Conservation (phyloP, 2,888 invertebrate genomes). For the Archaeoteleia sp. region DNA sequence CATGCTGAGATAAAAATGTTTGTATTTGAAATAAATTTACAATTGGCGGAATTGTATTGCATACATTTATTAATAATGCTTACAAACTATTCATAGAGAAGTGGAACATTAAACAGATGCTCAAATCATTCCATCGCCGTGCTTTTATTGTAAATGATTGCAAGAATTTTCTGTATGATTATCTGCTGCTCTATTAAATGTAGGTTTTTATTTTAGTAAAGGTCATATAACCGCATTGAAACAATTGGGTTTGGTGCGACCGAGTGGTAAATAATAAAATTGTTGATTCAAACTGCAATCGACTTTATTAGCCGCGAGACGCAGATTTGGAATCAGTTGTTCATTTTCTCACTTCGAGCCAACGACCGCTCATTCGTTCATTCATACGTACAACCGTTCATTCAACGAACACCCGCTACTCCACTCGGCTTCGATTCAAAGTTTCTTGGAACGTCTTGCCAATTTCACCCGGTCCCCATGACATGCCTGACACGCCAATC, state of each 20-base stretch:
- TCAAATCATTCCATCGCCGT: too few relatives aligned
- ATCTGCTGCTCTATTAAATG: too few relatives aligned
- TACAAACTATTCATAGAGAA: too few relatives aligned
- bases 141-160: too few relatives aligned
- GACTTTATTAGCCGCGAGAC: constrained; percentile 37
- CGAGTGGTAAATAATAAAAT: constrained; percentile 30
- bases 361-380: constrained; percentile 57
- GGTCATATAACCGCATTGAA: constrained; percentile 20
- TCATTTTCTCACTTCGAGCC: constrained; percentile 55
- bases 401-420: constrained; percentile 63
- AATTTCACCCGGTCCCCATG: constrained; percentile 66
- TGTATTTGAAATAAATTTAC: too few relatives aligned
- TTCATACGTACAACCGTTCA: constrained; percentile 59
- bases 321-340: constrained; percentile 53
- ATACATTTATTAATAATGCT: too few relatives aligned
- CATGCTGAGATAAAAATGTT: too few relatives aligned
- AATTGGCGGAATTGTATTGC: too few relatives aligned
- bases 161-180: too few relatives aligned
- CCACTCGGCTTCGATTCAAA: constrained; percentile 72
- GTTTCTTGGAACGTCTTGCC: constrained; percentile 70
- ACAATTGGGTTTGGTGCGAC: constrained; percentile 29
- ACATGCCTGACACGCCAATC: constrained; percentile 55
- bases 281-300: constrained; percentile 27
- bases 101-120: too few relatives aligned
- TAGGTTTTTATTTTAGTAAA: too few relatives aligned